phyloP scores from a whole-genome alignment of 2,797 vertebrate species.

The Columba guinea region DNA sequence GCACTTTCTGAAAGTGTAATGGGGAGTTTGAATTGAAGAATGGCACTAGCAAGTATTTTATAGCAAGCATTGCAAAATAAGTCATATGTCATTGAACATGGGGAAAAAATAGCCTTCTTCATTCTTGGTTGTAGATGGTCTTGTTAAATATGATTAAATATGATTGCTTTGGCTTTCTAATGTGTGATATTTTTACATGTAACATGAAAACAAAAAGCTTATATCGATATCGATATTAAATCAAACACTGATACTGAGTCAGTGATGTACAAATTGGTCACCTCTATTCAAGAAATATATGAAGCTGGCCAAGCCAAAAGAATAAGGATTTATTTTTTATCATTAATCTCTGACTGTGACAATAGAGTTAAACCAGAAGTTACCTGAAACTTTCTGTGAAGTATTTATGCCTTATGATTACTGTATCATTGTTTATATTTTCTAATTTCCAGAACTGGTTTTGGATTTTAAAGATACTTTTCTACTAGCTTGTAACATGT shows the following conservation, averaged over 20 bases:
- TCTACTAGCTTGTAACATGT: background rate
- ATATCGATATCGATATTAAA: background rate
- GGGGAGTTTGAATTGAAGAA: background rate
- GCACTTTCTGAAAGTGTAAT: background rate
- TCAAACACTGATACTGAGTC: background rate
- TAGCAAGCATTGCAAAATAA: background rate
- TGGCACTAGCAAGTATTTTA: background rate
- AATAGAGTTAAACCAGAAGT: background rate
- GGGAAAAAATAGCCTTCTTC: background rate
- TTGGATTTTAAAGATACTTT: background rate
- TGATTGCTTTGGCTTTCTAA: background rate
- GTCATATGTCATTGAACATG: background rate
- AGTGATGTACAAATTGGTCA: background rate
- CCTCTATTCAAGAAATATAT: background rate
- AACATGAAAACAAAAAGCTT: background rate
- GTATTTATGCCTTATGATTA: background rate
- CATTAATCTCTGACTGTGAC: background rate
- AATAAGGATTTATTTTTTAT: background rate
- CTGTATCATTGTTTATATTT: background rate
- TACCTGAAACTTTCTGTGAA: background rate
- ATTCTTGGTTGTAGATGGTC: background rate
- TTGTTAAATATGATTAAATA: background rate
- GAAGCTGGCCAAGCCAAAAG: background rate
- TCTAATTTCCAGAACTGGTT: background rate
- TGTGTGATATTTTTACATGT: background rate